Base-by-base conservation (phyloP, 2,113 vertebrate genomes). In the Melanerpes formicivorus region DNA sequence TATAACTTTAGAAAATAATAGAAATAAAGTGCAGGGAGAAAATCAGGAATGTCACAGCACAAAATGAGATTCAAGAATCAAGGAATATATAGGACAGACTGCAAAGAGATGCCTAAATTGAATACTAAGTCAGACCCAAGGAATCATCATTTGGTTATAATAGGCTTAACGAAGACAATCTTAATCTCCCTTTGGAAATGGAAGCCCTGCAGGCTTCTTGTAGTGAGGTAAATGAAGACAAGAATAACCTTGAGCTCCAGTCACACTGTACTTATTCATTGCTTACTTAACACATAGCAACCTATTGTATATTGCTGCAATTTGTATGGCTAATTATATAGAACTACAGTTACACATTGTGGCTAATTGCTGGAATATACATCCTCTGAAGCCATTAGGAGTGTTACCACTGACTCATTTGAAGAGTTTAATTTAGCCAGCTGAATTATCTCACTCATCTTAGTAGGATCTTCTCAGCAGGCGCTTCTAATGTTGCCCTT, bases 241-340 rank as follows among this genome's bases (percentile, higher is more conserved):
- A 84, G 82, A 93, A 96, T 95, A 95, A 96, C 93, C 95, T 94
- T 95, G 95, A 95, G 70, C 58, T 94, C 44, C 34, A 94, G 73
- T 88, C 83, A 94, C 70, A 93, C 54, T 72, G 83, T 85, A 86
- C 85, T 95, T 95, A 91, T 56, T 95, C 91, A 95, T 11, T 77
- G 76, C 90, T 94, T 95, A 91, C 94, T 95, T 93, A 95, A 95
- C 76, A 58, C 73, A 91, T 67, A 93, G 90, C 76, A 95, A 90
- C 80, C 83, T 91, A 94, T 88, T 95, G 95, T 95, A 90, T 95
- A 95, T 71, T 88, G 80, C 85, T 88, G 76, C 76, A 95, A 95
- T 96, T 96, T 93, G 88, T 95, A 93, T 58, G 80, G 76, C 62
- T 96, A 95, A 96, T 95, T 95, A 95, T 86, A 95, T 78, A 93